phyloP scores from a whole-genome alignment of 2,797 vertebrate genomes.

The Microtus californicus region DNA sequence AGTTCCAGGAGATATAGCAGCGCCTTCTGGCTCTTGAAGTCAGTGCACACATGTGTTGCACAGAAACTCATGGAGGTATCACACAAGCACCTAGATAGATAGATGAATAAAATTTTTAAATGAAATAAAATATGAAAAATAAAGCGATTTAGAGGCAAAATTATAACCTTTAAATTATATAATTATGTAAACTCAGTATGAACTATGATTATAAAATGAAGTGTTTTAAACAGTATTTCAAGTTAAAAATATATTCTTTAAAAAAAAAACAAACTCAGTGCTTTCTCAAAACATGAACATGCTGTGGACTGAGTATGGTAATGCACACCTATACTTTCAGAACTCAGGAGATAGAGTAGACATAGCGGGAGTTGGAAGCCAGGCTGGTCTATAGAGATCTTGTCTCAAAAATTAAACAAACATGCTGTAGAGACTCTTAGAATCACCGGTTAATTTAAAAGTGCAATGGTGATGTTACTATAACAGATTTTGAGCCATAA shows the following conservation, averaged over 20 bases:
- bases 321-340: not conserved
- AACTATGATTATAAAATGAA: slow-evolving; percentile 27
- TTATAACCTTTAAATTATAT: slow-evolving; percentile 42
- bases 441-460: not conserved
- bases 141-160: not conserved
- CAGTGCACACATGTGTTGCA: not conserved
- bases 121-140: not conserved
- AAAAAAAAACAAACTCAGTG: not conserved
- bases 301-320: not conserved
- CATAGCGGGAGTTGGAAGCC: not conserved
- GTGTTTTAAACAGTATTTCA: slow-evolving; percentile 32
- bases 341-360: not conserved
- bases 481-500: slow-evolving; percentile 13
- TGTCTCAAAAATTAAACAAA: not conserved
- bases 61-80: not conserved
- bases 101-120: not conserved
- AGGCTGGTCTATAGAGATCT: not conserved
- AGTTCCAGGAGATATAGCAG: not conserved
- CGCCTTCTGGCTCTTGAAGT: not conserved
- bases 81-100: not conserved
- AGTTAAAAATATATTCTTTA: slow-evolving; percentile 14
- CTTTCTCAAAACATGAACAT: not conserved
- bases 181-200: not conserved
- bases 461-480: not conserved
- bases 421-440: not conserved